Conservation (phyloP, 2,113 vertebrate species). For the Catharus fuscescens region DNA sequence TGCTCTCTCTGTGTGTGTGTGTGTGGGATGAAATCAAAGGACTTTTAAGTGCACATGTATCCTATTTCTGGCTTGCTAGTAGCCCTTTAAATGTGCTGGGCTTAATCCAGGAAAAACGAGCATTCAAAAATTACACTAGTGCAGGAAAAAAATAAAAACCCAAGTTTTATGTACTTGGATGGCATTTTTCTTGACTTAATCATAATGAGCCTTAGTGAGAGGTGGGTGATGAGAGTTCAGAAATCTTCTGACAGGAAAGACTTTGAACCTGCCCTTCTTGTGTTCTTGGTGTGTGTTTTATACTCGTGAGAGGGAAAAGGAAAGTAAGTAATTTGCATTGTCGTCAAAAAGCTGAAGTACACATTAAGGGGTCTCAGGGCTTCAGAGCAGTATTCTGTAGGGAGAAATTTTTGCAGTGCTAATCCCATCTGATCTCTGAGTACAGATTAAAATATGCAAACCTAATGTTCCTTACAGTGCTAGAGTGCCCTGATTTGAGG, state of each 20-base stretch:
- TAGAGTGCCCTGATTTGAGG: not conserved
- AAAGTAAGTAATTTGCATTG: not conserved
- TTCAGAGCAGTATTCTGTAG: not conserved
- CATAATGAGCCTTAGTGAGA: not conserved
- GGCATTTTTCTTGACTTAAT: conserved; percentile 52
- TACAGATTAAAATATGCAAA: not conserved
- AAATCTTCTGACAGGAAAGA: not conserved
- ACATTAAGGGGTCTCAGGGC: not conserved
- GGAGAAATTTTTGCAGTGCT: not conserved
- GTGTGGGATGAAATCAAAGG: conserved; percentile 41
- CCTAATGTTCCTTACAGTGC: not conserved
- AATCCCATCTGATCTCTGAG: not conserved
- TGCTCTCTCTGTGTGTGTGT: too few relatives aligned
- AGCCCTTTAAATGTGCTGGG: conserved; percentile 32
- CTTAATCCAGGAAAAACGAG: conserved; percentile 50
- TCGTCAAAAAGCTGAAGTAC: not conserved
- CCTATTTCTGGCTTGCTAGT: conserved; percentile 33
- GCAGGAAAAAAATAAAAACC: not conserved
- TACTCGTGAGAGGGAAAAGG: not conserved
- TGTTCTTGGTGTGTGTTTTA: not conserved
- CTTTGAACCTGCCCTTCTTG: not conserved
- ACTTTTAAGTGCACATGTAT: conserved; percentile 23
- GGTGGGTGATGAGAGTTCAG: conserved; percentile 27
- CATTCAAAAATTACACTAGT: conserved; percentile 46
- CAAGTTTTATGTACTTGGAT: conserved; percentile 43